phyloP scores from a whole-genome alignment of 2,888 invertebrate species.

The Disparrhopalites patrizii region DNA sequence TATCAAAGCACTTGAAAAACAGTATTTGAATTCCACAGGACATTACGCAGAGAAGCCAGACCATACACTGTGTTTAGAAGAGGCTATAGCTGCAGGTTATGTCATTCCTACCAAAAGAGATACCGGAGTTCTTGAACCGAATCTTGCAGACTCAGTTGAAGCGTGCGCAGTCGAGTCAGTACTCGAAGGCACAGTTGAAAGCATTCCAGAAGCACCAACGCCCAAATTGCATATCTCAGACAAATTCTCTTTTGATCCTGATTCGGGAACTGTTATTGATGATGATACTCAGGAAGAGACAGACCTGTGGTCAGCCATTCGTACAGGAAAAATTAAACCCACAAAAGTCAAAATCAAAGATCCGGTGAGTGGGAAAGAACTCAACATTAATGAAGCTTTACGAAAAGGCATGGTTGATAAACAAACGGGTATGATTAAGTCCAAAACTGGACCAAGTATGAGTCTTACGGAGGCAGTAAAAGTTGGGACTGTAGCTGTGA shows the following conservation, averaged over 20 bases:
- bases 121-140: too few species aligned
- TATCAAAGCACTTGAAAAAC: slow-evolving; percentile 69
- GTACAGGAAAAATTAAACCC: slow-evolving; percentile 67
- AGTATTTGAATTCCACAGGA: slow-evolving; percentile 72
- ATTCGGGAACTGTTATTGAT: slow-evolving; percentile 68
- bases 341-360: slow-evolving; percentile 67
- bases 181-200: background rate
- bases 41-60: slow-evolving; percentile 57
- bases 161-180: background rate
- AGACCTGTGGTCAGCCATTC: slow-evolving; percentile 70
- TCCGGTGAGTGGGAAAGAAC: slow-evolving; percentile 63
- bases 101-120: slow-evolving; percentile 48
- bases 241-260: slow-evolving; percentile 69
- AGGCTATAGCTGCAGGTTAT: slow-evolving; percentile 36
- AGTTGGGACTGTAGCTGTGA: slow-evolving; percentile 69
- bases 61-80: slow-evolving; percentile 48
- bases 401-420: slow-evolving; percentile 69
- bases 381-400: slow-evolving; percentile 71
- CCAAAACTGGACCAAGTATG: slow-evolving; percentile 60
- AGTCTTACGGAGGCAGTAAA: slow-evolving; percentile 70
- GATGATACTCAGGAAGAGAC: slow-evolving; percentile 58
- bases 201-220: too few species aligned
- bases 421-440: slow-evolving; percentile 63
- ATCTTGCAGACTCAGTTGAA: background rate
- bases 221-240: background rate